Base-by-base conservation (phyloP, 2,797 vertebrate genomes). In the Alosa sapidissima region DNA sequence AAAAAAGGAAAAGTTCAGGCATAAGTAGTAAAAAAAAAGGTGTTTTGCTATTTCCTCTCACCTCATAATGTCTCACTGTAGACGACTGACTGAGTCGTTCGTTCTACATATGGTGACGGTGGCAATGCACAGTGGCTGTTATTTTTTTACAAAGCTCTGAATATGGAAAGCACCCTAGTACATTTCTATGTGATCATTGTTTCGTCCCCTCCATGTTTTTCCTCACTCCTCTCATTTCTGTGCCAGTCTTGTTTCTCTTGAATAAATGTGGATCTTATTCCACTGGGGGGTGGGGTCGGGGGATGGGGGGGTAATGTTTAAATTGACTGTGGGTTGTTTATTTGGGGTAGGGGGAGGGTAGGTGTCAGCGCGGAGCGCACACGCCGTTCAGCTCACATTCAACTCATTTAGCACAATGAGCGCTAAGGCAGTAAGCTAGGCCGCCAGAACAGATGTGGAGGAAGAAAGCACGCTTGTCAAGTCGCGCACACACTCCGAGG, bases 281-380 rank as follows among this genome's bases (percentile, higher is more conserved):
- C 65, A 88, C 33, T 5, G n/a, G 28, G 28, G 58, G 21, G 54
- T 62, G n/a, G n/a, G 21, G 10, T 11, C 3, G 62, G 28, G 62
- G 8, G 36, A 1, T 36, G 36, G 72, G 6, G 6, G 84, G 87
- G 88, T 83, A 16, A 62, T 75, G 58, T 86, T 86, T 90, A 33
- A 89, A 93, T 91, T 91, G 87, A 87, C 54, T 84, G 68, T 86
- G 82, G 75, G 82, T 87, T 85, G 28, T 28, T 28, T 28, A 28
- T 78, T 83, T 81, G 72, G 86, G 86, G 87, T 85, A 88, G 41
- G 49, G 28, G 28, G 28, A 28, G 28, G 28, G 28, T 28, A 28
- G 28, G 28, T 28, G 28, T 36, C 68, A 84, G 10, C 45, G 16
- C 24, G 36, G 16, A 19, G 5, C 5, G 19, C 54, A 55, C 72